phyloP scores from a whole-genome alignment of 2,888 invertebrate species.

The Agrochola litura region DNA sequence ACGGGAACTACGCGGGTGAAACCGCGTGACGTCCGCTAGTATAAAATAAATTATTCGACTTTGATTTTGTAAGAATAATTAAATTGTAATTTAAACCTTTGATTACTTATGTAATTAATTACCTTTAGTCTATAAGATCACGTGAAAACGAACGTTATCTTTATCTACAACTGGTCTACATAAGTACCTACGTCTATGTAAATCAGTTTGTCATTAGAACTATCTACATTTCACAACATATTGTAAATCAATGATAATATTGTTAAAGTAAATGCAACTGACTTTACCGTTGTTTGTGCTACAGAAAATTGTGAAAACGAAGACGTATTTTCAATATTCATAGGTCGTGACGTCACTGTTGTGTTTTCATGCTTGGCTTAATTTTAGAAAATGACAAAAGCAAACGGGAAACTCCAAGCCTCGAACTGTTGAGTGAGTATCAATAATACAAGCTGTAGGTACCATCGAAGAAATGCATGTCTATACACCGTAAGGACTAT shows the following conservation, averaged over 20 bases:
- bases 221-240: slow-evolving; percentile 36
- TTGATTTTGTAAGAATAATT: not conserved
- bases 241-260: slow-evolving; percentile 48
- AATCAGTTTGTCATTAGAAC: slow-evolving; percentile 42
- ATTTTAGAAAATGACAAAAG: slow-evolving; percentile 35
- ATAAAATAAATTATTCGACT: too few species aligned
- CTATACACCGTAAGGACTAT: too few species aligned
- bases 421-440: not conserved
- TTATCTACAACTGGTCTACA: not conserved
- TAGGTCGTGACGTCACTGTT: slow-evolving; percentile 27
- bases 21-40: too few species aligned
- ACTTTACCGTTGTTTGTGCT: slow-evolving; percentile 19
- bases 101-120: not conserved
- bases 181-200: not conserved
- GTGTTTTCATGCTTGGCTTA: slow-evolving; percentile 27
- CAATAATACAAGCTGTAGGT: not conserved
- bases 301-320: slow-evolving; percentile 42
- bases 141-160: slow-evolving; percentile 7
- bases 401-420: slow-evolving; percentile 22
- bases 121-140: not conserved
- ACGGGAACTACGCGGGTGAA: too few species aligned
- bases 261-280: not conserved
- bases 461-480: too few species aligned
- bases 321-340: slow-evolving; percentile 44
- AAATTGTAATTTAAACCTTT: slow-evolving; percentile 15